These are phyloP conservation scores for Anas platyrhynchos DNA, from an alignment of 2,113 vertebrate genomes.

Conservation along the genomic window DNA sequence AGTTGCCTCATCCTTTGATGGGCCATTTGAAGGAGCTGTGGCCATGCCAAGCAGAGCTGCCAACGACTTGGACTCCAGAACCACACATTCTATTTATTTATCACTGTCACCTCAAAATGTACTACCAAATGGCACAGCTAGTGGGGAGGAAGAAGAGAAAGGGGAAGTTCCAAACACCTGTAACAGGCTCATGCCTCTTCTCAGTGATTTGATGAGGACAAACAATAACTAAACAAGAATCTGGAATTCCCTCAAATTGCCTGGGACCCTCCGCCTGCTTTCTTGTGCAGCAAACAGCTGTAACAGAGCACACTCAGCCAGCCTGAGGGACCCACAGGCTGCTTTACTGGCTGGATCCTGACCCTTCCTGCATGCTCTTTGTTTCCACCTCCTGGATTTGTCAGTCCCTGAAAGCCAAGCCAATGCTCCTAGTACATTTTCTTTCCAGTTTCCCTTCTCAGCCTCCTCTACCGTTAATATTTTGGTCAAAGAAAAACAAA, in stretches of 20 bases:
- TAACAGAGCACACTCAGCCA: neutral
- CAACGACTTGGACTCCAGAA: rapidly evolving
- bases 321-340: rapidly evolving
- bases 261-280: neutral
- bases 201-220: neutral
- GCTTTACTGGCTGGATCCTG: neutral
- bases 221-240: neutral
- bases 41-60: neutral
- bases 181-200: neutral
- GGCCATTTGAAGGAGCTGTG: neutral
- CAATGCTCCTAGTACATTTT: rapidly evolving
- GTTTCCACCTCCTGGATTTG: neutral
- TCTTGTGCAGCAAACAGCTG: neutral
- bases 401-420: neutral
- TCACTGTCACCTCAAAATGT: neutral
- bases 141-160: neutral
- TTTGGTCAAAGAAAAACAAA: conserved; percentile 29
- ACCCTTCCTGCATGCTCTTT: rapidly evolving
- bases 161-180: neutral
- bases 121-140: neutral
- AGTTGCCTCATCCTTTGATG: neutral
- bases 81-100: neutral
- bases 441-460: neutral
- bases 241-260: neutral
- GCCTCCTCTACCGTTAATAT: neutral